Evolutionary conservation across 2,888 invertebrate species (phyloP), one percentile per base, ranked within the genome.

Genomic region (Melieria picta): DNA sequence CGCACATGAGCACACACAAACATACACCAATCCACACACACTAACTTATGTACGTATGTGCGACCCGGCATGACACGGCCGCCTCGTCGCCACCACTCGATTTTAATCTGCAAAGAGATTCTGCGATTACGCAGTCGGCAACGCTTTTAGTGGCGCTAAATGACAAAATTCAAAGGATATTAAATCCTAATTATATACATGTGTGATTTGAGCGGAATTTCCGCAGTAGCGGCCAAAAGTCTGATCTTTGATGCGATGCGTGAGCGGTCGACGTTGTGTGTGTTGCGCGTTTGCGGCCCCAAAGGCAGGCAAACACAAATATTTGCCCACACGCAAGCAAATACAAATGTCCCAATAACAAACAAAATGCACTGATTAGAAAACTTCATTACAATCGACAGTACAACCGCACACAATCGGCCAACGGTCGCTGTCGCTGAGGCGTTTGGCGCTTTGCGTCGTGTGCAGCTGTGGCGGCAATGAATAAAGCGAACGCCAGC

Each of bases 331-430:
- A 58, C 10, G 10, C 45, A 58, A 58, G 43, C 58, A 66, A 66
- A 66, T 66, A 58, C n/a, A 9, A 48, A n/a, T 13, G 10, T 13
- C 43, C 58, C 48, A 66, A 30, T 30, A 30, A 30, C 45, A 62
- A 48, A 55, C 62, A 67, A 64, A 58, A 72, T 68, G 52, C 58
- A 46, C 81, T 81, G 82, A 81, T 81, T 81, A 82, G 82, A 81
- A 81, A 81, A 81, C 81, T 81, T 82, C 80, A 81, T 81, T 82
- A 82, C 77, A 69, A 69, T 78, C 79, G 30, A 30, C 80, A 81
- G 55, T 30, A 42, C 43, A 69, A 52, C 10, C 9, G 50, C 11
- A 58, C 6, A 60, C 43, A 67, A 13, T 1, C 13, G 7, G 3
- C 7, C 48, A 58, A 5, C 4, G 55, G n/a, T 3, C 9, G 48